phyloP scores from a whole-genome alignment of 2,797 vertebrate species.

The Phalloptychus januarius region DNA sequence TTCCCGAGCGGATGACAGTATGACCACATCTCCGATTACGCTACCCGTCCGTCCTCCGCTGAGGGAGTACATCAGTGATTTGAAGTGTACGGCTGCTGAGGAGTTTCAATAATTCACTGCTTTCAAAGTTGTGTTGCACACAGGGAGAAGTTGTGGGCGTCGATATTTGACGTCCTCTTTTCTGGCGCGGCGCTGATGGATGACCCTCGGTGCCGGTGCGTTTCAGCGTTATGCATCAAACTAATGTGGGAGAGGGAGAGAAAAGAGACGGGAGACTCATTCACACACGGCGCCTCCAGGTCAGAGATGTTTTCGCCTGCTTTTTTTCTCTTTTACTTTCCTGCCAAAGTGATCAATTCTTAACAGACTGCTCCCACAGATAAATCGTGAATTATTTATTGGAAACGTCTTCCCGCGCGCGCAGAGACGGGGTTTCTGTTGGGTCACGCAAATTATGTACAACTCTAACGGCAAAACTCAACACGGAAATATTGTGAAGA shows the following conservation, averaged over 20 bases:
- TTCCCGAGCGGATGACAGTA: conserved; percentile 5
- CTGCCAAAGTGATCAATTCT: conserved; percentile 36
- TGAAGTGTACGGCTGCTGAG: conserved; percentile 46
- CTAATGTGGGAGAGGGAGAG: conserved; percentile 45
- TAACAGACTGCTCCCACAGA: conserved; percentile 18
- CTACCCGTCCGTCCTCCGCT: conserved; percentile 15
- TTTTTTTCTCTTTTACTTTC: conserved; percentile 32
- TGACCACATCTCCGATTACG: conserved; percentile 22
- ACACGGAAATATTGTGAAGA: background rate
- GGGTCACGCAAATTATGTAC: conserved; percentile 32
- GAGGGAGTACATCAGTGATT: conserved; percentile 28
- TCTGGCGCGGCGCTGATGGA: conserved; percentile 58
- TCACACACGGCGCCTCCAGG: conserved; percentile 19
- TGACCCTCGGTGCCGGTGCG: conserved; percentile 48
- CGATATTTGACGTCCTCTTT: conserved; percentile 71
- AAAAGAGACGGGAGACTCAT: conserved; percentile 35
- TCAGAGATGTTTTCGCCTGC: conserved; percentile 37
- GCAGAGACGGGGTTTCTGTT: conserved; percentile 13
- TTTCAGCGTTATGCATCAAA: conserved; percentile 62
- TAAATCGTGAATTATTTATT: conserved; percentile 47
- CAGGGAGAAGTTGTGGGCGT: conserved; percentile 47
- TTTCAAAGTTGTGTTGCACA: conserved; percentile 49
- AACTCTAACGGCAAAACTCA: conserved; percentile 1
- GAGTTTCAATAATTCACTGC: conserved; percentile 68
- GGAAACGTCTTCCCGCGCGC: conserved; percentile 40